Percentiles rank a stretch among this genome's conserved stretches.
phyloP scores from a whole-genome alignment of 2,888 invertebrate species.

The Pachycephus smyrnensis region DNA sequence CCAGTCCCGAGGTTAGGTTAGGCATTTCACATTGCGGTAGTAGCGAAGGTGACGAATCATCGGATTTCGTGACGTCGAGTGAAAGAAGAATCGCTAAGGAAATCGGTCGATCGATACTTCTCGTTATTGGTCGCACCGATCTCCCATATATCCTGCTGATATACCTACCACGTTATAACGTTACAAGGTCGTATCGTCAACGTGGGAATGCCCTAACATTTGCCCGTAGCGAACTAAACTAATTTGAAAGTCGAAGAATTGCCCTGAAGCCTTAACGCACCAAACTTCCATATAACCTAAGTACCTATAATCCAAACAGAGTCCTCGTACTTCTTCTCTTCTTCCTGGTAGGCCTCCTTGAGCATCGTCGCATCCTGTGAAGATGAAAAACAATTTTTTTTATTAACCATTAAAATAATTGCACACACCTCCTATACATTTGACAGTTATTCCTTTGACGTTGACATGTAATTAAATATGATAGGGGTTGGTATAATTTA shows the following conservation, averaged over 20 bases:
- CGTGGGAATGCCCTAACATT: constrained; percentile 4
- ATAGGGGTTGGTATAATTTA: neutral
- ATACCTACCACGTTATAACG: neutral
- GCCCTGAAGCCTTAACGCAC: neutral
- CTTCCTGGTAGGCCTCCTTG: neutral
- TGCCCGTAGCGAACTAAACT: neutral
- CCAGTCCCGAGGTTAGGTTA: neutral
- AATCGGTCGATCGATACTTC: neutral
- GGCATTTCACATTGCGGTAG: neutral
- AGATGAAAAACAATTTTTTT: neutral
- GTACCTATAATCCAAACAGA: neutral
- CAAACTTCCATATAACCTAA: neutral
- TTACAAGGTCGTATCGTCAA: neutral
- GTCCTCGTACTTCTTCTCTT: neutral
- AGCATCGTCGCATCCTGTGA: neutral
- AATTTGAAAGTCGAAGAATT: neutral
- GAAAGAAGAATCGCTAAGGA: neutral
- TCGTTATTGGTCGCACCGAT: neutral
- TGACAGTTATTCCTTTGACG: neutral
- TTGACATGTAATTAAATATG: neutral
- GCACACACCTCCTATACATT: neutral
- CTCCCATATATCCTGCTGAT: neutral
- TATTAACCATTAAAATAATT: neutral
- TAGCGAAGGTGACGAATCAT: neutral
- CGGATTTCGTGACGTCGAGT: neutral